A percentile compares a stretch with the other conserved stretches of the same genome.
Conservation (phyloP, 2,797 vertebrate species). For the Rhinogobio ventralis region DNA sequence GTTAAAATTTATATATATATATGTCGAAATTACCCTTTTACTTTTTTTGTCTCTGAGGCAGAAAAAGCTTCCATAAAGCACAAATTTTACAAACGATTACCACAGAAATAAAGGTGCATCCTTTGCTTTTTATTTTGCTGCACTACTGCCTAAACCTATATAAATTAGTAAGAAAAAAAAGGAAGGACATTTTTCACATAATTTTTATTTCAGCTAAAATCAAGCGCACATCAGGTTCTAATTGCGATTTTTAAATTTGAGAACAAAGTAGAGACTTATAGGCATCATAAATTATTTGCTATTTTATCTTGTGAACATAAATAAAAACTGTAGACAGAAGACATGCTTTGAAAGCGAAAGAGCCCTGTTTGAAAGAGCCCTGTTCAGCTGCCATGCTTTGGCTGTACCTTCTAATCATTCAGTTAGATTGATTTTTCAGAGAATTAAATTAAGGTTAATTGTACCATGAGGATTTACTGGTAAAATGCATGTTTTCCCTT, state of each 20-base stretch:
- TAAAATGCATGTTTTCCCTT: background rate
- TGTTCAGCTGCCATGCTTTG: background rate
- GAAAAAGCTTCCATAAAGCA: no score
- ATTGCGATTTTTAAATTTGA: background rate
- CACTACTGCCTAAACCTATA: background rate
- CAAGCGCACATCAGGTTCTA: background rate
- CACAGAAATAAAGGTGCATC: no score
- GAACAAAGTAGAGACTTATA: background rate
- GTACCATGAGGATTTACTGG: background rate
- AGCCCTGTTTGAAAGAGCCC: background rate
- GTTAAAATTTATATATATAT: no score
- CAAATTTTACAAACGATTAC: no score
- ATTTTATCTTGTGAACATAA: background rate
- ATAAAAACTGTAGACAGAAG: background rate
- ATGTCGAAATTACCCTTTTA: no score
- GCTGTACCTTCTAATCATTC: background rate
- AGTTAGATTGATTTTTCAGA: background rate
- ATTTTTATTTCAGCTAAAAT: background rate
- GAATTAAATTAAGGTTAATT: constrained; percentile 15
- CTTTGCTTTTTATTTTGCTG: background rate
- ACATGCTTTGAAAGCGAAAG: background rate
- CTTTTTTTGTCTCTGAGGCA: no score
- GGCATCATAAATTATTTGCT: background rate
- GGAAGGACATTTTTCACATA: background rate
- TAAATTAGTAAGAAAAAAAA: background rate